A percentile compares a stretch with the other conserved stretches of the same genome.
phyloP scores from a whole-genome alignment of 2,113 vertebrate species.

The Chitala chitala region DNA sequence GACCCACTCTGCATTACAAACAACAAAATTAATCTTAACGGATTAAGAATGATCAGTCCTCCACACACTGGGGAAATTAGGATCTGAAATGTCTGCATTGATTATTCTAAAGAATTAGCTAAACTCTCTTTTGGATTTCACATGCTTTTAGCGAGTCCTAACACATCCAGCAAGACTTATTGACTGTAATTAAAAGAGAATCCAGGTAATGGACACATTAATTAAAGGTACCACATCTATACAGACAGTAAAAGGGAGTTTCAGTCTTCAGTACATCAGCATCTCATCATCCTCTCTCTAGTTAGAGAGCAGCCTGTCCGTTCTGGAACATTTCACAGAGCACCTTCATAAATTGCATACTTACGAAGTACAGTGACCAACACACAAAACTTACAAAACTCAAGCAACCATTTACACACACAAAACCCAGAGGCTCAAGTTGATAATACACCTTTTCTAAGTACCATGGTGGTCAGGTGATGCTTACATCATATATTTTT shows the following conservation, averaged over 20 bases:
- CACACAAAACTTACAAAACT: too few species aligned
- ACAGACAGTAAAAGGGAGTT: slow-evolving; percentile 95
- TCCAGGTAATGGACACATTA: slow-evolving; percentile 99
- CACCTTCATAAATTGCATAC: too few species aligned
- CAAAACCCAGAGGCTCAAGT: too few species aligned
- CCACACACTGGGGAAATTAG: slow-evolving; percentile 99
- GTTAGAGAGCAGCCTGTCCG: background rate
- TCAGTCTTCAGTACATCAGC: slow-evolving; percentile 94
- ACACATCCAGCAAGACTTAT: slow-evolving; percentile 99
- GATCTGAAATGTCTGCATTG: slow-evolving; percentile 98
- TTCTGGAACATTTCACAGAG: background rate
- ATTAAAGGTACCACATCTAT: slow-evolving; percentile 97
- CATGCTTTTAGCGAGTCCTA: slow-evolving; percentile 99
- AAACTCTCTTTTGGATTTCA: slow-evolving; percentile 97
- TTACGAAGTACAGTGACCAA: too few species aligned
- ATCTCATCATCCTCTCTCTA: slow-evolving; percentile 52
- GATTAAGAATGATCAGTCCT: slow-evolving; percentile 99
- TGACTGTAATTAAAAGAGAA: slow-evolving; percentile 99
- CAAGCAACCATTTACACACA: too few species aligned
- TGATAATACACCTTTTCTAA: too few species aligned
- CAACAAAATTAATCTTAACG: slow-evolving; percentile 99
- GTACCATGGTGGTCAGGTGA: too few species aligned
- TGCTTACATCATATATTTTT: too few species aligned
- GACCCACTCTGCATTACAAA: slow-evolving; percentile 99
- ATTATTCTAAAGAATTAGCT: slow-evolving; percentile 99